Conservation (phyloP, 2,113 vertebrate genomes). For the Eulacestoma nigropectus region DNA sequence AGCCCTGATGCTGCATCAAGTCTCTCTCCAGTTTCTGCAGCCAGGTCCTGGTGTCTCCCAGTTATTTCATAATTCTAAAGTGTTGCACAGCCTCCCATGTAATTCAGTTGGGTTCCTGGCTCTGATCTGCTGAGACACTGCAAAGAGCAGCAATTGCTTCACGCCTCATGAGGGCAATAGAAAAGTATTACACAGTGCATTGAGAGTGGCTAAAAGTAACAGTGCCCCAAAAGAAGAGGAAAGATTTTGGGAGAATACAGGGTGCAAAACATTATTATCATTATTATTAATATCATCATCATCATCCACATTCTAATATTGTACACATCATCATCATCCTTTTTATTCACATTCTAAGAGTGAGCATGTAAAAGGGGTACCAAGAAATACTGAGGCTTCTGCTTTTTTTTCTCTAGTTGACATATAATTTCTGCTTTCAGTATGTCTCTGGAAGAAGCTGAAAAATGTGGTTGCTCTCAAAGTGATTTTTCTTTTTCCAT, state of each 20-base stretch:
- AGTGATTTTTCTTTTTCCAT: background rate
- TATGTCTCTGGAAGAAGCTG: background rate
- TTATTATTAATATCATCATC: background rate
- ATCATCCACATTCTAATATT: background rate
- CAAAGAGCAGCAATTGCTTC: background rate
- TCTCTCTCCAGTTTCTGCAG: background rate
- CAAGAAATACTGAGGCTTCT: background rate
- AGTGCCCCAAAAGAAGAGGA: background rate
- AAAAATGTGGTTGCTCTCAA: background rate
- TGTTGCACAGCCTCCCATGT: background rate
- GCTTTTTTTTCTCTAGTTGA: background rate
- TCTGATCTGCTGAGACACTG: background rate
- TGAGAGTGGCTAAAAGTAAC: background rate
- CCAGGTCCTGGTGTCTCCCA: background rate
- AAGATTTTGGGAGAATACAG: background rate
- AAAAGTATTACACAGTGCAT: background rate
- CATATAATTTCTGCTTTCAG: background rate
- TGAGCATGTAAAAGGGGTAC: background rate
- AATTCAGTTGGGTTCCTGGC: fast-evolving
- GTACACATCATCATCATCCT: background rate
- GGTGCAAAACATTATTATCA: background rate
- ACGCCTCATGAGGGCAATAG: fast-evolving
- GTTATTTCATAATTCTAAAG: background rate
- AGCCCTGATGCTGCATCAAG: background rate
- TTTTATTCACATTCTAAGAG: background rate